Evolutionary conservation across 92 coral and sea anemone species (phyloP), one percentile per base, ranked within the genome.

Genomic region (Scolanthus callimorphus): DNA sequence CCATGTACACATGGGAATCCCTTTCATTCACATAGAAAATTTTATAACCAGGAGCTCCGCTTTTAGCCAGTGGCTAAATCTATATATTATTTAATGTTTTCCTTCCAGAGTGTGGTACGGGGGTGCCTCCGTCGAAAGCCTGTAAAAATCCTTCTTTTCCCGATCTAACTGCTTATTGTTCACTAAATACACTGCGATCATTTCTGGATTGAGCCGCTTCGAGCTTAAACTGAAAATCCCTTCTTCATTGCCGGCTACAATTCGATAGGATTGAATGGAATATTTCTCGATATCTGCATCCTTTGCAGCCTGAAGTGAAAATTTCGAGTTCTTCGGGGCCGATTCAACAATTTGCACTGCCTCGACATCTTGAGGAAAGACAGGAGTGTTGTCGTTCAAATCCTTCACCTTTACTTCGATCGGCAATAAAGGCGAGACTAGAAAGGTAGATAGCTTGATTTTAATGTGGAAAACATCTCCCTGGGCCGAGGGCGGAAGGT

Each of bases 201-300:
- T 72, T 25, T 79, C 69, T 20, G 67, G 48, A 26, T 79, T 83
- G 1, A 77, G 74, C 3, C 69, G 85, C 58, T 66, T 70, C 11
- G 74, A 58, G 12, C 39, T 63, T n/a, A 88, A 53, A 25, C 53
- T 55, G 60, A 88, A 88, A 47, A 55, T 49, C 0, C 77, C 78
- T 21, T 63, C 83, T 23, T 88, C 96, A 51, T 88, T 83, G 1
- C 96, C 76, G 3, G 60, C 41, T 9, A 88, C 57, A 20, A 88
- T 88, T 61, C 77, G 74, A 31, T 83, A 88, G 29, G 71, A 60
- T 44, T 88, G 80, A 50, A 88, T 68, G 1, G 90, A 78, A 51
- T 88, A 68, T 43, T 72, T 88, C 15, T 90, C 96, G 52, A 83
- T 69, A 64, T 88, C 96, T 0, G 76, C 63, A 31, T 88, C 96